phyloP scores from a whole-genome alignment of 2,797 vertebrate genomes.

The Ctenosaura bakeri region DNA sequence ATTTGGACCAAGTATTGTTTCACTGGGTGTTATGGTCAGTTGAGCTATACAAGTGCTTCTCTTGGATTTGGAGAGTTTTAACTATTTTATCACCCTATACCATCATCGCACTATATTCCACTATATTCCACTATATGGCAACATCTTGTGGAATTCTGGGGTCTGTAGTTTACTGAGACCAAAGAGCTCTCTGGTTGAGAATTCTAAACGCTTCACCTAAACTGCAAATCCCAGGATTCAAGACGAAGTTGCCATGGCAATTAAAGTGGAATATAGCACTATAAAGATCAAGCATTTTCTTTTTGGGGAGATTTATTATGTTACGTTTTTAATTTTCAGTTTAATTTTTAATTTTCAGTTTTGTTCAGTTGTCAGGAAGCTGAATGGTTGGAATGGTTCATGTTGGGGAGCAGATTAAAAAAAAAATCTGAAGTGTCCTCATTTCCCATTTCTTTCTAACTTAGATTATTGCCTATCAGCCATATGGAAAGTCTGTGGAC shows the following conservation, averaged over 20 bases:
- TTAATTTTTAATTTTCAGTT: too few species aligned
- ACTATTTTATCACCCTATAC: too few species aligned
- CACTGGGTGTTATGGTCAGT: too few species aligned
- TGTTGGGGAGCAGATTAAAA: not conserved
- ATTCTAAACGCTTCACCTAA: too few species aligned
- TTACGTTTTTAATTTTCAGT: not conserved
- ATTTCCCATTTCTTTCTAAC: not conserved
- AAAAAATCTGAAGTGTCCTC: not conserved
- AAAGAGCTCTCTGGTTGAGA: too few species aligned
- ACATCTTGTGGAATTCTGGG: too few species aligned
- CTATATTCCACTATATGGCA: too few species aligned
- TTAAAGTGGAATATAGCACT: not conserved
- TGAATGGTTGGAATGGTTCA: not conserved
- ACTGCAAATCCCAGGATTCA: too few species aligned
- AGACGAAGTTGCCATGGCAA: too few species aligned
- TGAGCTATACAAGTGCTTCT: not conserved
- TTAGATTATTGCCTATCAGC: conserved; percentile 93
- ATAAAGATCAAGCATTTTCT: not conserved
- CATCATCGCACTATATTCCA: too few species aligned
- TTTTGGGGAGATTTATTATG: not conserved
- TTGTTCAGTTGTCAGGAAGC: not conserved
- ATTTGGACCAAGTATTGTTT: not conserved
- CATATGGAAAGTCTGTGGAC: conserved; percentile 91
- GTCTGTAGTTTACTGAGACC: too few species aligned
- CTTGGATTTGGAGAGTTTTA: too few species aligned